phyloP scores from a whole-genome alignment of 2,888 invertebrate species.

The Oscheius myriophilus region DNA sequence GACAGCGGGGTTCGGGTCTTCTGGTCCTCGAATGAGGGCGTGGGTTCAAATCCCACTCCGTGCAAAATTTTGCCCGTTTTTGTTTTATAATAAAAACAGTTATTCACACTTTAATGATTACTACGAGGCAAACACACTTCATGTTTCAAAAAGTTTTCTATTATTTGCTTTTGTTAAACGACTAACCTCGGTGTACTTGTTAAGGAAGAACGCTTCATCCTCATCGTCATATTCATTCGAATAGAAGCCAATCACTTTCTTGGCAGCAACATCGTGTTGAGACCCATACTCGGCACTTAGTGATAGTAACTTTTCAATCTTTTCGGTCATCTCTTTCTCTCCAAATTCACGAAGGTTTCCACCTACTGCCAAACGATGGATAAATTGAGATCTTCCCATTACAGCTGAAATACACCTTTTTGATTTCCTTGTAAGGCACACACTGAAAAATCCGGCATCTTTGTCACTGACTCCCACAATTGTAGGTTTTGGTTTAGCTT shows the following conservation, averaged over 20 bases:
- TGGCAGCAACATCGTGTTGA: background rate
- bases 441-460: slow-evolving; percentile 28
- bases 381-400: slow-evolving; percentile 19
- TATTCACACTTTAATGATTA: too few species aligned
- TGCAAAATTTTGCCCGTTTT: slow-evolving; percentile 33
- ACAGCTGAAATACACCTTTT: slow-evolving; percentile 12
- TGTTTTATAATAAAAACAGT: too few species aligned
- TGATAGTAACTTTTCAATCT: background rate
- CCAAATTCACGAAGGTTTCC: slow-evolving; percentile 4
- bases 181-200: slow-evolving; percentile 19
- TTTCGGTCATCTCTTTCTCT: slow-evolving; percentile 19
- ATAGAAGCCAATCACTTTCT: slow-evolving; percentile 2
- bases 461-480: slow-evolving; percentile 25
- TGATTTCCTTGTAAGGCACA: background rate
- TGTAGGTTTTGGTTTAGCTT: slow-evolving; percentile 19
- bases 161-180: too few species aligned
- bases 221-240: slow-evolving; percentile 1
- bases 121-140: too few species aligned
- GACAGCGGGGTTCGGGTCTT: slow-evolving; percentile 36
- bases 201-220: slow-evolving; percentile 17
- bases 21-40: slow-evolving; percentile 62
- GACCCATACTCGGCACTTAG: slow-evolving; percentile 1
- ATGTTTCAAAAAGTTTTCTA: too few species aligned
- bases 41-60: slow-evolving; percentile 64
- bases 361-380: slow-evolving; percentile 7